Evolutionary conservation across 2,797 vertebrate genomes (phyloP).

Genomic region (Microctenopoma stevenorrisi): DNA sequence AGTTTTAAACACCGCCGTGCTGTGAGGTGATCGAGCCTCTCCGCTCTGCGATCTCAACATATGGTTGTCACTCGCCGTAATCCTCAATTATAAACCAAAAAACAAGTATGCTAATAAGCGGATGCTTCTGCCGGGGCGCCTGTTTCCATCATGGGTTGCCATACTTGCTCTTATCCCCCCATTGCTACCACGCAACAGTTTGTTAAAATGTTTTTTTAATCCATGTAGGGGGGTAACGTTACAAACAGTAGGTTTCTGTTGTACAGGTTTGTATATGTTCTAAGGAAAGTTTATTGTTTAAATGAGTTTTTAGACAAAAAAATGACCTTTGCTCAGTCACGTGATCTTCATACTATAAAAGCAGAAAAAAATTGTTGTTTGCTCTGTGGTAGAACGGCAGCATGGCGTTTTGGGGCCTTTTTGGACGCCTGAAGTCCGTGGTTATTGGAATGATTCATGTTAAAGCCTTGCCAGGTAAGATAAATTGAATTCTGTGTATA

Average conservation of each 20-base stretch:
- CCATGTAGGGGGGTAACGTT: fast-evolving
- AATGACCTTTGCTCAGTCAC: conserved; percentile 77
- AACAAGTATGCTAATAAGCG: conserved; percentile 29
- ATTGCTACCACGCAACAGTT: background rate
- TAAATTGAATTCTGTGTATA: too few species aligned
- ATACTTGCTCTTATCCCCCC: background rate
- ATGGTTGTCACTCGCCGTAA: background rate
- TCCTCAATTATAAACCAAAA: background rate
- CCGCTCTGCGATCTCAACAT: fast-evolving
- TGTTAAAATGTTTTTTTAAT: background rate
- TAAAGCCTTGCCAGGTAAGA: conserved; percentile 87
- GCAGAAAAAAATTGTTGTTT: background rate
- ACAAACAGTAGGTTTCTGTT: background rate
- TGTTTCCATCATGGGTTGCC: conserved; percentile 37
- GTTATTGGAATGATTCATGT: conserved; percentile 90
- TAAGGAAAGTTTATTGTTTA: background rate
- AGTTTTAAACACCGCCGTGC: fast-evolving
- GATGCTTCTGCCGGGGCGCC: conserved; percentile 26
- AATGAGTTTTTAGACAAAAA: background rate
- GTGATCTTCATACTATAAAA: conserved; percentile 40
- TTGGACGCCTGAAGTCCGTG: conserved; percentile 81
- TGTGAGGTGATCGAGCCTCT: fast-evolving
- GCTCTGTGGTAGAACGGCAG: background rate
- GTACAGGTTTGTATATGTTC: background rate
- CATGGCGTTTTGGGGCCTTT: conserved; percentile 83